A percentile compares a stretch with the other conserved stretches of the same genome.
These are phyloP conservation scores for Mionectes olivaceus DNA, from an alignment of 2,797 vertebrate species.

Conservation along the genomic window DNA sequence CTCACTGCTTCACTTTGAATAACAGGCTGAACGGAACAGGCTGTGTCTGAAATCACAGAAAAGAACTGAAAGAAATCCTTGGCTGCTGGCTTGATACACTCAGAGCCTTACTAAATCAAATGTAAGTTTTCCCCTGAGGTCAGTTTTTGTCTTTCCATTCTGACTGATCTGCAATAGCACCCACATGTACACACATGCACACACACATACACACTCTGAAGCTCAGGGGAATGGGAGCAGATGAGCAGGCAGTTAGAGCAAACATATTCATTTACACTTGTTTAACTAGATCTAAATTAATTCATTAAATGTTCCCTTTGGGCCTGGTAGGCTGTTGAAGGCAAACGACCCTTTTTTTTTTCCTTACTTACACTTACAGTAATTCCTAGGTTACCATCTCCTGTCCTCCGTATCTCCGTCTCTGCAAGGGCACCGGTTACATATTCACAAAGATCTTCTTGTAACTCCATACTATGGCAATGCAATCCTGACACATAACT, in stretches of 20 bases:
- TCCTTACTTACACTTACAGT: not conserved
- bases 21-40: not conserved
- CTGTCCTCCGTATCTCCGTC: rapidly evolving
- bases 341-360: not conserved
- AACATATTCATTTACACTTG: not conserved
- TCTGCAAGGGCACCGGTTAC: not conserved
- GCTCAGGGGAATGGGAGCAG: not conserved
- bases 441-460: not conserved
- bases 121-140: not conserved
- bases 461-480: not conserved
- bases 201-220: not conserved
- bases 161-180: not conserved
- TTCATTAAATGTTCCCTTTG: not conserved
- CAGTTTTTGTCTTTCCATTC: not conserved
- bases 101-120: not conserved
- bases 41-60: not conserved
- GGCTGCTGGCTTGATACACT: not conserved
- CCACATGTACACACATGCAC: rapidly evolving
- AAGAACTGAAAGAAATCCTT: not conserved
- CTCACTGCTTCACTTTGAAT: not conserved
- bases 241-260: not conserved
- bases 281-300: not conserved
- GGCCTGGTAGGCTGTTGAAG: not conserved
- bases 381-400: not conserved
- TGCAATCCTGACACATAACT: not conserved